Conservation (phyloP, 1,140 invertebrate species). For the Plodia interpunctella region DNA sequence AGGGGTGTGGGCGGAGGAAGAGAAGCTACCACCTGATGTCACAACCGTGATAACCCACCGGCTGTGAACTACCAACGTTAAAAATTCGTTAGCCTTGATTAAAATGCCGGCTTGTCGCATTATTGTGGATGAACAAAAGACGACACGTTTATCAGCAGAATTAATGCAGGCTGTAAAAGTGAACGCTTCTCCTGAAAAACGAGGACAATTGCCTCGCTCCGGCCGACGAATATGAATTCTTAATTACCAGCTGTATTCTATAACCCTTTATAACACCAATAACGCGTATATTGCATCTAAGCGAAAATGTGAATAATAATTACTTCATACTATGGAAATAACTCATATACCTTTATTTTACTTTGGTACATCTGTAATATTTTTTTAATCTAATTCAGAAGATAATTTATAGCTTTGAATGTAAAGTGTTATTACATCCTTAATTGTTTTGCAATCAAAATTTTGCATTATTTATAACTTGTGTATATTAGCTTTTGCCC, state of each 20-base stretch:
- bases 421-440: too few relatives aligned
- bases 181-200: constrained; percentile 15
- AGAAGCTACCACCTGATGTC: constrained; percentile 20
- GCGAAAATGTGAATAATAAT: too few relatives aligned
- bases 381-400: too few relatives aligned
- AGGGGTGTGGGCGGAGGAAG: constrained; percentile 15
- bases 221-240: constrained; percentile 12
- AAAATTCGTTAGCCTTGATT: constrained; percentile 41
- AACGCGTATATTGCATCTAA: neutral
- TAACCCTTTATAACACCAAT: neutral
- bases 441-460: too few relatives aligned
- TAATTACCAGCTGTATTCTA: constrained; percentile 6
- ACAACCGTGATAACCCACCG: constrained; percentile 23
- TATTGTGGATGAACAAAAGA: constrained; percentile 30
- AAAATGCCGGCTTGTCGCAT: constrained; percentile 27
- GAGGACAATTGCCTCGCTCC: neutral
- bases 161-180: constrained; percentile 27
- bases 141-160: constrained; percentile 29
- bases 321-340: too few relatives aligned
- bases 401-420: too few relatives aligned
- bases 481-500: too few relatives aligned
- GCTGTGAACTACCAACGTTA: constrained; percentile 23
- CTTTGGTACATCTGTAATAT: too few relatives aligned
- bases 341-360: too few relatives aligned
- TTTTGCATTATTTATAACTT: too few relatives aligned